Conservation (phyloP, 2,888 invertebrate species). For the Noctua pronuba region DNA sequence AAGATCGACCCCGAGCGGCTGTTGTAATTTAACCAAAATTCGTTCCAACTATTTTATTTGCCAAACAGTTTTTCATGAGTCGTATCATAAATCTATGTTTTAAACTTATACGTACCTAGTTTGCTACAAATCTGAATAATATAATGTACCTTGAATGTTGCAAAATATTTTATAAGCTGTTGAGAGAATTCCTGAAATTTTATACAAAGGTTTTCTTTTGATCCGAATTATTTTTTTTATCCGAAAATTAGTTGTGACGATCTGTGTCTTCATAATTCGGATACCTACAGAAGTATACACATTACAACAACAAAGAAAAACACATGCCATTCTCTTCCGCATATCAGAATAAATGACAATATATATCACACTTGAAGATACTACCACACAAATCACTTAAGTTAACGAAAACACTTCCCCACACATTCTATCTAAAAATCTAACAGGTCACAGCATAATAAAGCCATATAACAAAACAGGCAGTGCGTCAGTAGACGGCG, state of each 20-base stretch:
- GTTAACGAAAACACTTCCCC: slow-evolving; percentile 43
- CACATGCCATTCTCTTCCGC: background rate
- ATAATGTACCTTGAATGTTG: background rate
- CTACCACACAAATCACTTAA: slow-evolving; percentile 46
- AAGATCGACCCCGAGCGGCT: too few relatives aligned
- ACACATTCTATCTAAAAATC: slow-evolving; percentile 47
- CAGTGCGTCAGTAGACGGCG: slow-evolving; percentile 40
- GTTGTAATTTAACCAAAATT: slow-evolving; percentile 1
- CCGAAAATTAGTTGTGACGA: background rate
- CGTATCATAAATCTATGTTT: slow-evolving; percentile 21
- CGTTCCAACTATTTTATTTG: slow-evolving; percentile 27
- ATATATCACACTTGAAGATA: slow-evolving; percentile 16
- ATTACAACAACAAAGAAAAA: background rate
- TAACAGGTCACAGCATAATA: slow-evolving; percentile 62
- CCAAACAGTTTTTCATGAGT: slow-evolving; percentile 24
- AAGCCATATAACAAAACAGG: slow-evolving; percentile 55
- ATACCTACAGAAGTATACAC: background rate
- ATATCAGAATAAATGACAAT: slow-evolving; percentile 19
- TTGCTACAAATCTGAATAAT: background rate
- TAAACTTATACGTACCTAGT: background rate
- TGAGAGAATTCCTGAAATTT: background rate
- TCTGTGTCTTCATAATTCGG: background rate
- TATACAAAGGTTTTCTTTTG: background rate
- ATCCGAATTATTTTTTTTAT: background rate
- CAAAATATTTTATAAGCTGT: background rate